Conservation (phyloP, 1,140 invertebrate species). For the Nautilus pompilius region DNA sequence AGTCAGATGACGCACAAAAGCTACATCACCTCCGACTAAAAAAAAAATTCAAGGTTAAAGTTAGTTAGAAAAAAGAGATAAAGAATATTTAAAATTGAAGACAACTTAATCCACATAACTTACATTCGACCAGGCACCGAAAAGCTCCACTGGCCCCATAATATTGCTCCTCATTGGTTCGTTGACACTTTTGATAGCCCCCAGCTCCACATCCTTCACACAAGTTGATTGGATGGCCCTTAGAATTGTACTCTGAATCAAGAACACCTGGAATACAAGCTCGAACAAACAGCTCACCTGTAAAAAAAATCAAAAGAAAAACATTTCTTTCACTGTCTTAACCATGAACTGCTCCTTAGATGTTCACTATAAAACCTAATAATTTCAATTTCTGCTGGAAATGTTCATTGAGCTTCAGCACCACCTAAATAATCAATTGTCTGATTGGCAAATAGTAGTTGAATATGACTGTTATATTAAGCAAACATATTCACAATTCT, state of each 20-base stretch:
- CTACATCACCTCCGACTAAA: conserved; percentile 74
- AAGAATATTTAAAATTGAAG: neutral
- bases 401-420: neutral
- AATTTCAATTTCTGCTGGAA: neutral
- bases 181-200: conserved; percentile 74
- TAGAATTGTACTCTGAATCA: conserved; percentile 73
- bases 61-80: neutral
- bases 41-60: neutral
- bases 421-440: neutral
- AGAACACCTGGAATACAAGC: conserved; percentile 87
- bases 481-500: too few species aligned
- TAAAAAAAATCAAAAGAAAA: conserved; percentile 11
- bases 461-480: too few species aligned
- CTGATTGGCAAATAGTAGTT: too few species aligned
- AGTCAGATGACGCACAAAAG: conserved; percentile 91
- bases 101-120: conserved; percentile 9
- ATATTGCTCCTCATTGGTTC: conserved; percentile 84
- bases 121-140: conserved; percentile 84
- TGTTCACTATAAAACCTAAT: neutral
- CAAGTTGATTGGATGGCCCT: conserved; percentile 71
- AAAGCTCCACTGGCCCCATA: conserved; percentile 88
- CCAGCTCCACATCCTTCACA: conserved; percentile 91
- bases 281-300: conserved; percentile 81
- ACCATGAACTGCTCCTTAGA: too few species aligned
- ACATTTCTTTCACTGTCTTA: too few species aligned